These are phyloP conservation scores for Chirona hameri DNA, from an alignment of 2,888 invertebrate genomes.

Conservation along the genomic window DNA sequence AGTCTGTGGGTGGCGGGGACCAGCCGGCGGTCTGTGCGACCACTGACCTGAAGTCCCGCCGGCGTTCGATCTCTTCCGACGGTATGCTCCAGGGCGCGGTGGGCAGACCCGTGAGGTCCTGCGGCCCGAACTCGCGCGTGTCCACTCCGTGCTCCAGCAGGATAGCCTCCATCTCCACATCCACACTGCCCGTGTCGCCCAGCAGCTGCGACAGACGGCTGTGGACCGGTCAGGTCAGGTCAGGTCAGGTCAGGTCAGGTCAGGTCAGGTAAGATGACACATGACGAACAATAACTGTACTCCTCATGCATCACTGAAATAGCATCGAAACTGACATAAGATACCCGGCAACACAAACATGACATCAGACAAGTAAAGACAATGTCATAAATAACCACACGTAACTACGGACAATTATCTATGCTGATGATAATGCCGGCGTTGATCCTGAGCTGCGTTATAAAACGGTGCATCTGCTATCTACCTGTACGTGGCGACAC, in stretches of 20 bases:
- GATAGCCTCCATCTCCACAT: slow-evolving; percentile 74
- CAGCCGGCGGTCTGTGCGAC: slow-evolving; percentile 54
- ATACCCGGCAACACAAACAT: too few relatives aligned
- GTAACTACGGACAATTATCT: too few relatives aligned
- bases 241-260: neutral
- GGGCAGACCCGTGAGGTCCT: slow-evolving; percentile 59
- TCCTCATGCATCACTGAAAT: too few relatives aligned
- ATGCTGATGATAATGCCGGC: too few relatives aligned
- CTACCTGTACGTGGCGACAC: too few relatives aligned
- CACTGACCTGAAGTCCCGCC: slow-evolving; percentile 47
- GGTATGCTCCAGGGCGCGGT: slow-evolving; percentile 44
- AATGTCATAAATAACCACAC: too few relatives aligned
- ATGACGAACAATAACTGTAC: too few relatives aligned
- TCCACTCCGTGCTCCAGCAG: slow-evolving; percentile 74
- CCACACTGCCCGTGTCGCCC: slow-evolving; percentile 71
- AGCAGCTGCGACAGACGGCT: slow-evolving; percentile 62
- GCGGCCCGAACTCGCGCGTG: slow-evolving; percentile 64
- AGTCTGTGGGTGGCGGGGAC: slow-evolving; percentile 49
- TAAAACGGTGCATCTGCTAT: too few relatives aligned
- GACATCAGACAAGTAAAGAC: too few relatives aligned
- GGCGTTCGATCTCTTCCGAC: slow-evolving; percentile 45
- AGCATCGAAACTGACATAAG: too few relatives aligned
- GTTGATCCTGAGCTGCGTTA: too few relatives aligned
- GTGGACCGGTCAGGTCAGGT: slow-evolving; percentile 26
- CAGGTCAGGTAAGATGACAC: neutral